Percentiles rank a stretch among this genome's conserved stretches.
Evolutionary conservation across 2,888 invertebrate genomes (phyloP).

Genomic region (Proisotoma minuta): DNA sequence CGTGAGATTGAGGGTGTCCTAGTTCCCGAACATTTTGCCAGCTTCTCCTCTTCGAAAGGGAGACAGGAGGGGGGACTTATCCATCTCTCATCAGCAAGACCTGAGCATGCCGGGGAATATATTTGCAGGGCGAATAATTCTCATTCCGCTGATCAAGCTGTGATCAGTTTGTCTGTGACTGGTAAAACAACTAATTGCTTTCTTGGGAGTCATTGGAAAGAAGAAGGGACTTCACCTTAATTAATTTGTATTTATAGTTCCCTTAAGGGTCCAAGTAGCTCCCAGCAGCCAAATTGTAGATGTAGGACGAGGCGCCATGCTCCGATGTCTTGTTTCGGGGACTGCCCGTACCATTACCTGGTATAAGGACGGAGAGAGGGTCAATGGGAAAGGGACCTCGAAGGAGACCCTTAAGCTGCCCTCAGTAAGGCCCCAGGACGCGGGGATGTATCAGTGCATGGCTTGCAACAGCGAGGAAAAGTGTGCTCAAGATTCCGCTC

Average conservation of each 20-base stretch:
- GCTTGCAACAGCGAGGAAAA: conserved; percentile 71
- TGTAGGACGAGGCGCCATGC: conserved; percentile 74
- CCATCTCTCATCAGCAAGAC: conserved; percentile 44
- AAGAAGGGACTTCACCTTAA: not conserved
- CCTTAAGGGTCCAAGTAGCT: conserved; percentile 68
- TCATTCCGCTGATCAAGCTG: conserved; percentile 73
- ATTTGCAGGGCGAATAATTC: conserved; percentile 87
- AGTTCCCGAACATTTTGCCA: no score
- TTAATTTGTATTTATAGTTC: conserved; percentile 57
- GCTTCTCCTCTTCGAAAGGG: no score
- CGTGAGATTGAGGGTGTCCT: conserved; percentile 9
- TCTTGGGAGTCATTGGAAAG: not conserved
- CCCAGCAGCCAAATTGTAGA: conserved; percentile 65
- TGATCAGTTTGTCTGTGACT: conserved; percentile 71
- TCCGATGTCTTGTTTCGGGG: conserved; percentile 82
- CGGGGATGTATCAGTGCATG: conserved; percentile 85
- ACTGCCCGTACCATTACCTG: no score
- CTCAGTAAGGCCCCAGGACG: conserved; percentile 69
- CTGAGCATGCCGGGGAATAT: conserved; percentile 78
- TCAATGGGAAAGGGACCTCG: conserved; percentile 34
- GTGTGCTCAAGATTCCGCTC: conserved; percentile 75
- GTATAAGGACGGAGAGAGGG: conserved; percentile 71
- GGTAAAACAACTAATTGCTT: conserved; percentile 53
- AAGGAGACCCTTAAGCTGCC: conserved; percentile 51
- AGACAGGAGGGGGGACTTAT: no score